Evolutionary conservation across 2,888 invertebrate genomes (phyloP), one percentile per base, ranked within the genome.

Genomic region (Drosophila putrida): DNA sequence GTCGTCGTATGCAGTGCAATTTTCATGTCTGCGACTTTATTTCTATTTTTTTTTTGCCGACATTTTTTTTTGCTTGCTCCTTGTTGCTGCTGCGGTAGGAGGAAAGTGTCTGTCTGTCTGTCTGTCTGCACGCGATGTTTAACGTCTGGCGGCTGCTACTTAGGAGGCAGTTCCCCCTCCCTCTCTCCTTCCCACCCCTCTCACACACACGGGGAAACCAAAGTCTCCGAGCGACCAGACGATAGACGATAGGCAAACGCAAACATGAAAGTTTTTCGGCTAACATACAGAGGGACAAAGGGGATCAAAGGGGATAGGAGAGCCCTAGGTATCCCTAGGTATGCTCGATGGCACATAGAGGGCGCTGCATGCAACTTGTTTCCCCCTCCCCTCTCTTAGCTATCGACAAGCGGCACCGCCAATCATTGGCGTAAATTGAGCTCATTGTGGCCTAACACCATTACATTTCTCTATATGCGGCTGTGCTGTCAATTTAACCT

Each of bases 361-460:
- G 25, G 25, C 44, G n/a, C 44, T 44, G 25, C 44, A 13, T 44
- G 10, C 31, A 8, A 31, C 31, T 31, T 31, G 31, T 28, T 9
- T 31, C 6, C 31, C 31, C 6, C 31, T 4, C 6, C 31, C 31
- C 2, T 31, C 5, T 31, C 11, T 8, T 5, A 3, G 20, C 20
- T n/a, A 10, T 35, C 15, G 27, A 25, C n/a, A 5, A 53, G 53
- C 15, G 59, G 75, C 72, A 80, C 86, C 80, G 80, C 86, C 88
- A 88, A 88, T 88, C 78, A 84, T 88, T 80, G 83, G 86, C 88
- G 83, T 82, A 84, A 84, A 86, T 84, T 88, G 88, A 85, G 88
- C 83, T 88, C 86, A 84, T 84, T 84, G 86, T 84, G 83, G 83
- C 74, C 83, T 82, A 84, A 82, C 86, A 80, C 85, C 77, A 82